These are phyloP conservation scores for Malurus alboscapulatus DNA, from an alignment of 2,113 vertebrate species.

Conservation along the genomic window DNA sequence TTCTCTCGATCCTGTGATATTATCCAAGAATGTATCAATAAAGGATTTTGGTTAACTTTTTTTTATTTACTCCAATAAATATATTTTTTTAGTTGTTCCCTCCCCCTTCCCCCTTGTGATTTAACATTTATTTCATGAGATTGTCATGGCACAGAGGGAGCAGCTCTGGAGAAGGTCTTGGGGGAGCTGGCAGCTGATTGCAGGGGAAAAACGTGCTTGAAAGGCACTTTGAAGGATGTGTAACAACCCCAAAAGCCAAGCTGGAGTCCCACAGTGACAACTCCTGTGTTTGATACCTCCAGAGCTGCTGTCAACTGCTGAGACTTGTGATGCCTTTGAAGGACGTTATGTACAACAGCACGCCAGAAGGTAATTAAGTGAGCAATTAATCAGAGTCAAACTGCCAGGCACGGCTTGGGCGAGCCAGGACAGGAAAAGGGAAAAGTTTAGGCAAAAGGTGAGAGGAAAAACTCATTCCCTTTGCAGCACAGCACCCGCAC, in stretches of 20 bases:
- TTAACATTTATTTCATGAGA: neutral
- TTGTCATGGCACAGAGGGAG: accelerated
- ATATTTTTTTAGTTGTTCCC: constrained; percentile 59
- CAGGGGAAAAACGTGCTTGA: no score
- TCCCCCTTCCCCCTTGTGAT: constrained; percentile 33
- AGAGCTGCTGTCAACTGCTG: neutral
- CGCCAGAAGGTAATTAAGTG: neutral
- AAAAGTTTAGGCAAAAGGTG: neutral
- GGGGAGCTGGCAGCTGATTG: neutral
- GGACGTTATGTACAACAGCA: accelerated
- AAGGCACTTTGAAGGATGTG: neutral
- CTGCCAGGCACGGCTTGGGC: neutral
- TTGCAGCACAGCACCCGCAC: neutral
- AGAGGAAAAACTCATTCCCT: neutral
- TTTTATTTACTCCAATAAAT: constrained; percentile 78
- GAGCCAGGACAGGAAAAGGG: neutral
- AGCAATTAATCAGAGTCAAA: neutral
- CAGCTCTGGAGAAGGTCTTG: neutral
- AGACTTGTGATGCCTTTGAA: neutral
- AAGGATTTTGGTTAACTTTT: constrained; percentile 87
- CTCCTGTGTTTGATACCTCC: neutral
- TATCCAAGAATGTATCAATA: constrained; percentile 88
- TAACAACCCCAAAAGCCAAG: neutral
- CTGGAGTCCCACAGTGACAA: accelerated
- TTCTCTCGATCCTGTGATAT: constrained; percentile 81